Evolutionary conservation across 2,113 vertebrate species (phyloP), one percentile per base, ranked within the genome.

Genomic region (Chionis minor): DNA sequence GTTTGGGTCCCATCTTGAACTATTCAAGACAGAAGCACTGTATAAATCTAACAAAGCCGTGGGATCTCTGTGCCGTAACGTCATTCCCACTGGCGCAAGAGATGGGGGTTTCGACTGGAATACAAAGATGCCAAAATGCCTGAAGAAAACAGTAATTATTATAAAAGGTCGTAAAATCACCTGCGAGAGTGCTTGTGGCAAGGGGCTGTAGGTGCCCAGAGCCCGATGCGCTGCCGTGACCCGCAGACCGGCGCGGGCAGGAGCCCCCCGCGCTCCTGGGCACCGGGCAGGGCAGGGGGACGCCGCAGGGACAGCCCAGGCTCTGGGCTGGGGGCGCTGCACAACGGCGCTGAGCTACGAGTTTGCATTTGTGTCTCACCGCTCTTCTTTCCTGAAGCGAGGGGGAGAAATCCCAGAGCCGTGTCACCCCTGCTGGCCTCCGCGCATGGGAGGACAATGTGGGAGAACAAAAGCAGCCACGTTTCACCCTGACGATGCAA

Each of bases 91-190:
- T 42, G 71, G 87, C 1, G 1, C 55, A 62, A 58, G 92, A 81
- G n/a, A 87, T 16, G 12, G n/a, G 23, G 35, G 9, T 8, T 62
- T 70, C 32, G 49, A 77, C 45, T 56, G 27, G 61, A 89, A 92
- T 66, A 86, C 4, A 13, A 65, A 92, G 59, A 69, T 32, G 28
- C 26, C 81, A 45, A 83, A 88, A 88, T 10, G 63, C 45, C 83
- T 61, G 17, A 81, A 91, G 85, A 91, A 92, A 70, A 2, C 63
- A 85, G 47, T 56, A 67, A 86, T 91, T 96, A 75, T 78, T 78
- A 56, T 5, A 73, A 92, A 81, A 84, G 40, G n/a, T 66, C 54
- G 62, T 78, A 90, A 94, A 96, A 92, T 77, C 44, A 86, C 63
- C 69, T 65, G 28, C 61, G 78, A 33, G 55, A 90, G 5, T 12